Conservation (phyloP, 30 jellyfish, hydroid and myxozoan species). For the Hydra vulgaris region DNA sequence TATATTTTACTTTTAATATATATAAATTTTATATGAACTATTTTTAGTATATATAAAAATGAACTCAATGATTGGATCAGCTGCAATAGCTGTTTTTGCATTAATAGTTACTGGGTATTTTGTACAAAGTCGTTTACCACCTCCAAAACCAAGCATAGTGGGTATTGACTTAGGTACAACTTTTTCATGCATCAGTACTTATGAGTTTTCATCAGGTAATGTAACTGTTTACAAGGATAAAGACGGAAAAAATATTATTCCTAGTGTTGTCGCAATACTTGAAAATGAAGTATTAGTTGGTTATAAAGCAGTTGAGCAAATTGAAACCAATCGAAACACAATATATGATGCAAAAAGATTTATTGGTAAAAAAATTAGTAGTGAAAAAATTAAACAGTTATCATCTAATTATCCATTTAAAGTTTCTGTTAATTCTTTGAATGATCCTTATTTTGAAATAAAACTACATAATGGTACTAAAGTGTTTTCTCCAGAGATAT, state of each 20-base stretch:
- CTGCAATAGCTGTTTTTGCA: slow-evolving; percentile 50
- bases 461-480: slow-evolving; percentile 16
- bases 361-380: slow-evolving; percentile 44
- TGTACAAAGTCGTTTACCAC: slow-evolving; percentile 81
- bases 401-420: slow-evolving; percentile 49
- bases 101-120: slow-evolving; percentile 52
- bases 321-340: slow-evolving; percentile 30
- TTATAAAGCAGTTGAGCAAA: slow-evolving; percentile 29
- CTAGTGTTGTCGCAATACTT: slow-evolving; percentile 67
- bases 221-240: slow-evolving; percentile 56
- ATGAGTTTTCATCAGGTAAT: slow-evolving; percentile 56
- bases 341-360: slow-evolving; percentile 74
- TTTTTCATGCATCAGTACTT: slow-evolving; percentile 70
- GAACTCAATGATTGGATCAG: slow-evolving; percentile 60
- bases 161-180: slow-evolving; percentile 92
- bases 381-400: slow-evolving; percentile 14
- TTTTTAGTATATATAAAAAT: too few species aligned
- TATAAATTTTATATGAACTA: too few species aligned
- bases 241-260: slow-evolving; percentile 35
- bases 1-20: too few species aligned
- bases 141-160: slow-evolving; percentile 64
- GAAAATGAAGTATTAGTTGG: slow-evolving; percentile 38
- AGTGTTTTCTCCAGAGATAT: slow-evolving; percentile 59
- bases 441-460: slow-evolving; percentile 29
- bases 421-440: slow-evolving; percentile 14